These are phyloP conservation scores for Abramis brama DNA, from an alignment of 2,113 vertebrate species.

Conservation along the genomic window DNA sequence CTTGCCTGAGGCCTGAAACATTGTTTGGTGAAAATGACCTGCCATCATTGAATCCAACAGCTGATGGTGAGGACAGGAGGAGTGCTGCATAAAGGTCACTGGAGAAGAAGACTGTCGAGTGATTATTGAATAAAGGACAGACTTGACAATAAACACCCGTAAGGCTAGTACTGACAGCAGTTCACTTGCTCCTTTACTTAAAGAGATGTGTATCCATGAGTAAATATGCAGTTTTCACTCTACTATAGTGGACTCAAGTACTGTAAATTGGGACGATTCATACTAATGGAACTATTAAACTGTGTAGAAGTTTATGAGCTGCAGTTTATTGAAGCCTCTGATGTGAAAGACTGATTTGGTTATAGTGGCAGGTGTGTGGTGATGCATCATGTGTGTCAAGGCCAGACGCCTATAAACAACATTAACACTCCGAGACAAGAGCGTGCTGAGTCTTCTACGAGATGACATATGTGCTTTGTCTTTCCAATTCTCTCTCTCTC, in stretches of 20 bases:
- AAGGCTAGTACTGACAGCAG: not conserved
- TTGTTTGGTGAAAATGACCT: conserved; percentile 31
- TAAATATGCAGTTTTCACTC: not conserved
- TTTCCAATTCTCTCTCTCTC: not conserved
- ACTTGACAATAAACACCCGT: conserved; percentile 23
- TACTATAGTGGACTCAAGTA: not conserved
- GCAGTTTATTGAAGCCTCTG: conserved; percentile 10
- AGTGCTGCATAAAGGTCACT: conserved; percentile 45
- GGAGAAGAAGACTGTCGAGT: conserved; percentile 15
- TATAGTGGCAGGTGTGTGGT: not conserved
- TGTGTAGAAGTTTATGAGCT: conserved; percentile 8
- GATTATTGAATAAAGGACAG: conserved; percentile 29
- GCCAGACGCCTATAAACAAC: conserved; percentile 40
- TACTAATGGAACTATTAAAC: not conserved
- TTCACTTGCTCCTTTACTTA: not conserved
- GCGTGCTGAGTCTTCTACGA: conserved; percentile 26
- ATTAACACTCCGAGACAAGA: conserved; percentile 46
- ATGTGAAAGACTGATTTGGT: conserved; percentile 10
- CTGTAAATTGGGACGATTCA: not conserved
- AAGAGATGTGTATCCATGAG: not conserved
- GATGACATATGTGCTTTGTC: conserved; percentile 38
- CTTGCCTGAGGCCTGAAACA: conserved; percentile 6
- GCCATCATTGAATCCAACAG: conserved; percentile 47
- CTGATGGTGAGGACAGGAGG: not conserved
- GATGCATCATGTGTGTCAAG: conserved; percentile 21